Evolutionary conservation across 37 sponge, comb jelly and placozoan species (phyloP).

Genomic region (Tethya wilhelma): DNA sequence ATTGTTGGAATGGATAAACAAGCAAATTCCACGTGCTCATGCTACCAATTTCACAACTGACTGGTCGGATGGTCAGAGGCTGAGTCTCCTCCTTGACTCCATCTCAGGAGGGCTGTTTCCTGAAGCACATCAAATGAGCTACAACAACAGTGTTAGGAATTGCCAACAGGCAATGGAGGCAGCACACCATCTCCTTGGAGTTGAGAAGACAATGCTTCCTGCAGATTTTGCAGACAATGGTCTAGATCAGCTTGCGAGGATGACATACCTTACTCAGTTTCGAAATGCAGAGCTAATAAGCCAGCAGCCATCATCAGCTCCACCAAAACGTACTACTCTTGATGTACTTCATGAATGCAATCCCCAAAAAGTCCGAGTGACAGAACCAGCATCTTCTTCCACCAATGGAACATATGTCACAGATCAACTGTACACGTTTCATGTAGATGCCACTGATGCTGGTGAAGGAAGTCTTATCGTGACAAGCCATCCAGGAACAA

Average conservation of each 20-base stretch:
- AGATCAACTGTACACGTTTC: constrained; percentile 43
- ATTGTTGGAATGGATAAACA: constrained; percentile 76
- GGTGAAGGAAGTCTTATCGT: constrained; percentile 64
- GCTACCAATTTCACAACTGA: constrained; percentile 80
- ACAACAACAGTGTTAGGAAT: constrained; percentile 50
- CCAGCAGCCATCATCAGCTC: too few species aligned
- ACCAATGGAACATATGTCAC: too few species aligned
- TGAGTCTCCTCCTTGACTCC: constrained; percentile 75
- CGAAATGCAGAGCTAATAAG: constrained; percentile 52
- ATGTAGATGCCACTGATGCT: constrained; percentile 50
- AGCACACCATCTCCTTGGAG: constrained; percentile 64
- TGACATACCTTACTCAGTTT: constrained; percentile 79
- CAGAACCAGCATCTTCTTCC: too few species aligned
- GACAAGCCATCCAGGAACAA: constrained; percentile 50
- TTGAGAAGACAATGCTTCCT: constrained; percentile 46
- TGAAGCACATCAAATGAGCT: constrained; percentile 54
- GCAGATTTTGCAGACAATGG: constrained; percentile 65
- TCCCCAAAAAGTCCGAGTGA: too few species aligned
- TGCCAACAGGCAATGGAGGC: constrained; percentile 64
- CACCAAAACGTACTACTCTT: too few species aligned
- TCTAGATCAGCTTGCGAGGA: constrained; percentile 65
- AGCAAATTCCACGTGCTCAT: constrained; percentile 66
- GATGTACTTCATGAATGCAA: constrained; percentile 54
- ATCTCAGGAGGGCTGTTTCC: constrained; percentile 57
- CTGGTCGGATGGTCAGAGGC: constrained; percentile 78